These are phyloP conservation scores for Aphidius ervi DNA, from an alignment of 1,140 invertebrate species.

Conservation along the genomic window DNA sequence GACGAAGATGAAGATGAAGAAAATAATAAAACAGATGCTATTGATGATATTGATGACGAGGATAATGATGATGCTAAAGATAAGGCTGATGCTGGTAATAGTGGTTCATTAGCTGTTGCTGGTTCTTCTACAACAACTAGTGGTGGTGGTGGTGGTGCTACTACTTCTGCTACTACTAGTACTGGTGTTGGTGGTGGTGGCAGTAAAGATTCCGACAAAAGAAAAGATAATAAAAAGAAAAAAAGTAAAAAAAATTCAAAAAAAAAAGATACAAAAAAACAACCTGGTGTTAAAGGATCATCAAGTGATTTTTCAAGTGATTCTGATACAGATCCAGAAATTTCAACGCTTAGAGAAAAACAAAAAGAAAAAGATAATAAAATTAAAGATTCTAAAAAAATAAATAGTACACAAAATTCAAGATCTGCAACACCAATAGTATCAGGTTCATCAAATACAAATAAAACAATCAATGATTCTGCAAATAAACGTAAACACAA, in stretches of 20 bases:
- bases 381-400: slow-evolving; percentile 28
- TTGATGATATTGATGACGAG: slow-evolving; percentile 60
- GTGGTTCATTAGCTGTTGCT: too few relatives aligned
- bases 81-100: slow-evolving; percentile 26
- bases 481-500: too few relatives aligned
- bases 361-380: slow-evolving; percentile 45
- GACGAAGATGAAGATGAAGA: slow-evolving; percentile 83
- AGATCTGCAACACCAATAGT: slow-evolving; percentile 61
- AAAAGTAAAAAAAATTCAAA: slow-evolving; percentile 40
- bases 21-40: slow-evolving; percentile 58
- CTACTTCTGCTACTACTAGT: slow-evolving; percentile 54
- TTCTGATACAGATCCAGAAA: slow-evolving; percentile 68
- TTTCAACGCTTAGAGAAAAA: slow-evolving; percentile 50
- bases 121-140: slow-evolving; percentile 25
- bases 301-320: slow-evolving; percentile 72
- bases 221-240: slow-evolving; percentile 48
- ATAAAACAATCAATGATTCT: too few relatives aligned
- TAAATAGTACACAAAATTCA: slow-evolving; percentile 56
- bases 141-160: slow-evolving; percentile 57
- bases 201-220: slow-evolving; percentile 39
- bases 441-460: neutral
- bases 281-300: slow-evolving; percentile 51
- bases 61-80: slow-evolving; percentile 62
- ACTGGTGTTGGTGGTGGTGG: slow-evolving; percentile 25
- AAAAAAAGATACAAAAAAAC: slow-evolving; percentile 29